Conservation (phyloP, 2,888 invertebrate species). For the Drosophila parthenogenetica region DNA sequence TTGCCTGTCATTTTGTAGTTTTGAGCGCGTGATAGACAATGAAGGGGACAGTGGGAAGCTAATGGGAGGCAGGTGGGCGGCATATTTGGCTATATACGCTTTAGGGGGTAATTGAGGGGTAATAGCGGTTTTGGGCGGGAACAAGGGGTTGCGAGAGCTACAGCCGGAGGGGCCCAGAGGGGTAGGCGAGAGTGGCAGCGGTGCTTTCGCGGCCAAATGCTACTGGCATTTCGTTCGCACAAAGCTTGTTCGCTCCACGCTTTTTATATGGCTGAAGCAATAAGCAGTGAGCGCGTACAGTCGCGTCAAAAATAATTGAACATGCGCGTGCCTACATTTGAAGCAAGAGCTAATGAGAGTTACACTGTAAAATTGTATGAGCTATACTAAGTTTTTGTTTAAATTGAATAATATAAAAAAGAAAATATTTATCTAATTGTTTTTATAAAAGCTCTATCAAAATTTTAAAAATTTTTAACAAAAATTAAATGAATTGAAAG, state of each 20-base stretch:
- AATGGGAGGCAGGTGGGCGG: conserved; percentile 43
- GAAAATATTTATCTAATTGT: too few species aligned
- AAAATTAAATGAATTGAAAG: too few species aligned
- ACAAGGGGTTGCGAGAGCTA: conserved; percentile 4
- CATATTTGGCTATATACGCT: conserved; percentile 64
- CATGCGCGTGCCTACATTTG: conserved; percentile 64
- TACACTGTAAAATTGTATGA: conserved; percentile 13
- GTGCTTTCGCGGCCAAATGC: conserved; percentile 73
- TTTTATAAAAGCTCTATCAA: too few species aligned
- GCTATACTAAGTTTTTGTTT: conserved; percentile 2
- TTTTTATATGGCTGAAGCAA: conserved; percentile 76
- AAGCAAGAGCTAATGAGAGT: conserved; percentile 18
- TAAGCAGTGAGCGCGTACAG: conserved; percentile 67
- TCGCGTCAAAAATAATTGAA: conserved; percentile 78
- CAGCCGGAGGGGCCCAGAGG: background rate
- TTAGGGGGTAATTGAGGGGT: conserved; percentile 22
- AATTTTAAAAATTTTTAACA: too few species aligned
- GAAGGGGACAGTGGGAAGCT: conserved; percentile 14
- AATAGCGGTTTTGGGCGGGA: conserved; percentile 15
- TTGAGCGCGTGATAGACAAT: conserved; percentile 44
- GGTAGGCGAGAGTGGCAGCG: conserved; percentile 47
- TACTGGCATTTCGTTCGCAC: conserved; percentile 80
- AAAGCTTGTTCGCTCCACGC: conserved; percentile 76
- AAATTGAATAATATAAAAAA: background rate
- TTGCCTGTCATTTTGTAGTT: conserved; percentile 51